Evolutionary conservation across 2,797 vertebrate species (phyloP).

Genomic region (Otolemur crassicaudatus): DNA sequence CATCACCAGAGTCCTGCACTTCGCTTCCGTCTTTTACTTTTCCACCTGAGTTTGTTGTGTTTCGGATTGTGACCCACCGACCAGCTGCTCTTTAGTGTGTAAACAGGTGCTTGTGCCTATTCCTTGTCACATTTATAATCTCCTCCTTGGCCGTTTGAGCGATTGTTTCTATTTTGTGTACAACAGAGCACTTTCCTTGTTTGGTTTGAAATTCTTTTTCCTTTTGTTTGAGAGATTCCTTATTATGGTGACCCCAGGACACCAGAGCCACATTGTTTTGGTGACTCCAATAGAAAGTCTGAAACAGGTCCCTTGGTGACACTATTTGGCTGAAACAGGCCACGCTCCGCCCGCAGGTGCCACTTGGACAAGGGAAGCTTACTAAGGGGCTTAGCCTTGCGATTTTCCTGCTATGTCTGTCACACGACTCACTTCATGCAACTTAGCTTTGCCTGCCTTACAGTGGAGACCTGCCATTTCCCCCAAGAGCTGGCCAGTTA

Average conservation of each 20-base stretch:
- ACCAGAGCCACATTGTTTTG: background rate
- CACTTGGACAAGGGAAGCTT: background rate
- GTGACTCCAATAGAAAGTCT: background rate
- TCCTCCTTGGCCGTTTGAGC: background rate
- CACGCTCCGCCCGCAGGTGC: background rate
- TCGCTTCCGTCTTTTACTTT: background rate
- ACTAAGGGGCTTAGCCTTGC: background rate
- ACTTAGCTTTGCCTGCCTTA: background rate
- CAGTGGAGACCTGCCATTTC: background rate
- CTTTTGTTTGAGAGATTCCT: background rate
- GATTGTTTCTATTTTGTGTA: background rate
- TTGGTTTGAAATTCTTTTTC: background rate
- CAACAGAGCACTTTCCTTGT: background rate
- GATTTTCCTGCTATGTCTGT: background rate
- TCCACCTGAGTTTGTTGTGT: background rate
- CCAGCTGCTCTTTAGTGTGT: no score
- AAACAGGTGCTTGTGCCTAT: background rate
- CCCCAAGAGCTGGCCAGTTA: background rate
- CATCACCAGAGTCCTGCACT: background rate
- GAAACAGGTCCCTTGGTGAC: background rate
- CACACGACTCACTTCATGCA: background rate
- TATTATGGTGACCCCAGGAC: background rate
- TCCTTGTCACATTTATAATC: background rate
- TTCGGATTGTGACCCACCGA: background rate
- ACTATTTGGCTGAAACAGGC: background rate